These are phyloP conservation scores for Zaprionus africanus DNA, from an alignment of 1,140 invertebrate species.

Conservation along the genomic window DNA sequence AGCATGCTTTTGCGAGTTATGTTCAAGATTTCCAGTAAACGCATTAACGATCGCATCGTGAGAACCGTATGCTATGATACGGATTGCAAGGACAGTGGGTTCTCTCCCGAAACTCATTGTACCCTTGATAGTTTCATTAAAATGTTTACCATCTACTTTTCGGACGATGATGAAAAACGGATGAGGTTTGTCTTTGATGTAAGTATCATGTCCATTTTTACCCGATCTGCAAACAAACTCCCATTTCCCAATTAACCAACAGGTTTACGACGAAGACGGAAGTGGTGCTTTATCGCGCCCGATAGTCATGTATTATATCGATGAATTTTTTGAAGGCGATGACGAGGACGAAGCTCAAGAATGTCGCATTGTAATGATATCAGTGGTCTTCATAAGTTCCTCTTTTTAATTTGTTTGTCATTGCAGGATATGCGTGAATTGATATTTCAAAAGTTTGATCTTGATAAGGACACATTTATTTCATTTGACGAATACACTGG, in stretches of 20 bases:
- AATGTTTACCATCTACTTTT: slow-evolving; percentile 47
- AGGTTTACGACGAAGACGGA: slow-evolving; percentile 34
- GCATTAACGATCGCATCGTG: slow-evolving; percentile 32
- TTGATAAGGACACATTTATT: slow-evolving; percentile 47
- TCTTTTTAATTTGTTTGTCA: neutral
- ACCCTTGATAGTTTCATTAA: slow-evolving; percentile 42
- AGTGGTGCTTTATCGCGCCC: slow-evolving; percentile 32
- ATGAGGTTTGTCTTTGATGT: slow-evolving; percentile 58
- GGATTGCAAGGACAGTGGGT: slow-evolving; percentile 3
- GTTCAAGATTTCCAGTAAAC: slow-evolving; percentile 36
- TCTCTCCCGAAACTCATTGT: slow-evolving; percentile 26
- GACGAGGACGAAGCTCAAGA: slow-evolving; percentile 59
- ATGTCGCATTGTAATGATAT: slow-evolving; percentile 19
- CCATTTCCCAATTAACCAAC: neutral
- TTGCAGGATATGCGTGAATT: slow-evolving; percentile 52
- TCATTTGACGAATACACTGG: slow-evolving; percentile 42
- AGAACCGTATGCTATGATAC: slow-evolving; percentile 6
- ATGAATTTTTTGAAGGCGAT: slow-evolving; percentile 40
- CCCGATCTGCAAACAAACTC: slow-evolving; percentile 21
- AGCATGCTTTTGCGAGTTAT: slow-evolving; percentile 25
- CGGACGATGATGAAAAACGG: slow-evolving; percentile 39
- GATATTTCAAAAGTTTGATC: slow-evolving; percentile 53
- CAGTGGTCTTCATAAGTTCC: neutral
- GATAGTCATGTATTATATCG: slow-evolving; percentile 29
- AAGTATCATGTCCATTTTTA: neutral